These are phyloP conservation scores for Luehdorfia chinensis DNA, from an alignment of 1,140 invertebrate genomes.

Conservation along the genomic window DNA sequence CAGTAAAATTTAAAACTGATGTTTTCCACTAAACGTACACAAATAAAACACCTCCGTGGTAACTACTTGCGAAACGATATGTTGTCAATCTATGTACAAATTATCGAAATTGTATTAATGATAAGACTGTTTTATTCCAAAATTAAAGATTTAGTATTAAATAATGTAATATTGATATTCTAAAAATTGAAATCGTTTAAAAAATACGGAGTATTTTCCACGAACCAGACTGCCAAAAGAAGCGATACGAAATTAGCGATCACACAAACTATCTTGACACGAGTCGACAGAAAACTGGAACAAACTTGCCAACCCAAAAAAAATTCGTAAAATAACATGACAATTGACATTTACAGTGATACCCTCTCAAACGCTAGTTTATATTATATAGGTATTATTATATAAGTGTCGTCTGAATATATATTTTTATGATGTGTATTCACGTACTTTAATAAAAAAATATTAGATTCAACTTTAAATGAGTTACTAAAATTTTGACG, in stretches of 20 bases:
- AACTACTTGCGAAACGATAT: constrained; percentile 58
- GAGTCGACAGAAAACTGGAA: constrained; percentile 36
- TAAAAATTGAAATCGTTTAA: neutral
- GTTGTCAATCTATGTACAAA: constrained; percentile 51
- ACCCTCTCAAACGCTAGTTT: neutral
- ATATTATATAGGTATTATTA: too few species aligned
- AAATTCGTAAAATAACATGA: constrained; percentile 20
- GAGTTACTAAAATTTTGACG: too few species aligned
- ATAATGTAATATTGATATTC: too few species aligned
- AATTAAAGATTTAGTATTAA: neutral
- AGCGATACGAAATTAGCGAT: constrained; percentile 8
- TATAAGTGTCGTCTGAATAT: too few species aligned
- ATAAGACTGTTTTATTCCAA: neutral
- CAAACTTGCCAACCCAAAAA: constrained; percentile 14
- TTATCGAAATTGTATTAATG: constrained; percentile 21
- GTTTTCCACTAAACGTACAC: constrained; percentile 50
- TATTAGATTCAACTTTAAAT: too few species aligned
- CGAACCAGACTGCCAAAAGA: neutral
- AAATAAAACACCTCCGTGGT: constrained; percentile 54
- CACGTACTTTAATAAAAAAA: too few species aligned
- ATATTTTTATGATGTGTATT: too few species aligned
- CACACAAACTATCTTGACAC: constrained; percentile 21
- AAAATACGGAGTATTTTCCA: neutral
- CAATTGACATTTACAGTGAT: constrained; percentile 1
- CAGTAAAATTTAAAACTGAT: constrained; percentile 23